phyloP scores from a whole-genome alignment of 2,113 vertebrate genomes.

The Nymphicus hollandicus region DNA sequence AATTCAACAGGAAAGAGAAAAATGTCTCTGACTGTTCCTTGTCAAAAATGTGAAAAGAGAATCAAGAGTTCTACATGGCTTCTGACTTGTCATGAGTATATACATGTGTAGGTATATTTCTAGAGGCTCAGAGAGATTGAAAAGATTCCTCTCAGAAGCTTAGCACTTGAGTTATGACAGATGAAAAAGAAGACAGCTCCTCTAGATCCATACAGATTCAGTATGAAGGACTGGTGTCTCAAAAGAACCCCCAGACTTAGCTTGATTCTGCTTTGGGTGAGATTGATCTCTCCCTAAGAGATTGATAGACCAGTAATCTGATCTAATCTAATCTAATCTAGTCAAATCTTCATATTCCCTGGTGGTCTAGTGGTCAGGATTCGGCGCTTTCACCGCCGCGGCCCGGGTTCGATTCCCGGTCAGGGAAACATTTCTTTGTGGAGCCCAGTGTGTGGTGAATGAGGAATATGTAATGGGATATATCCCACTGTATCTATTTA shows the following conservation, averaged over 20 bases:
- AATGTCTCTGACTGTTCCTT: neutral
- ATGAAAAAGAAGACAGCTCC: neutral
- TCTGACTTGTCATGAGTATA: neutral
- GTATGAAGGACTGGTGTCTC: neutral
- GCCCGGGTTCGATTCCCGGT: constrained; percentile 74
- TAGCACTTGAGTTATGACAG: neutral
- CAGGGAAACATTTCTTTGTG: constrained; percentile 42
- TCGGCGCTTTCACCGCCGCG: constrained; percentile 74
- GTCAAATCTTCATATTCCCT: neutral
- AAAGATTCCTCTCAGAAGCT: neutral
- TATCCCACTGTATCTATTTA: neutral
- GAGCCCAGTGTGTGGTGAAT: fast-evolving
- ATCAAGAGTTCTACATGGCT: neutral
- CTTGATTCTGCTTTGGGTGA: neutral
- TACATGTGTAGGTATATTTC: neutral
- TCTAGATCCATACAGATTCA: neutral
- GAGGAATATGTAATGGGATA: fast-evolving
- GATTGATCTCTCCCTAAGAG: neutral
- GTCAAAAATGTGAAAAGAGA: neutral
- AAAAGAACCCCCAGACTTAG: neutral
- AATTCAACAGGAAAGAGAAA: neutral
- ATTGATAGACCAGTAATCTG: neutral
- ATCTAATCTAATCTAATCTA: too few relatives aligned
- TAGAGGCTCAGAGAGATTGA: neutral
- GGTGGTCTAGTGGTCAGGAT: constrained; percentile 79